phyloP scores from a whole-genome alignment of 2,888 invertebrate species.

The Maniola hyperantus region DNA sequence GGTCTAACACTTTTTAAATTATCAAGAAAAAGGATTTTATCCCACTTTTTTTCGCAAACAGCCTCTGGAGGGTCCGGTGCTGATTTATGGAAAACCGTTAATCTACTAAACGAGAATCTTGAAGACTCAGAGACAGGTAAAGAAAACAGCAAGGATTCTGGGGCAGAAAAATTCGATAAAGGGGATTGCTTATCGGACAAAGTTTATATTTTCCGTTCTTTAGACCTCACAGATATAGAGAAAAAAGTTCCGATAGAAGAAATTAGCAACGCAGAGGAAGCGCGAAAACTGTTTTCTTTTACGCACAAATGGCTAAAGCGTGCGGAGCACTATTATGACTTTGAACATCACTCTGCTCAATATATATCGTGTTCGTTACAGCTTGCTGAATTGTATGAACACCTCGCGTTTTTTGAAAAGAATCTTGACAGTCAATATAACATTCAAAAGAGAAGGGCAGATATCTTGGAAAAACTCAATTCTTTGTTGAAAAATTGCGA shows the following conservation, averaged over 20 bases:
- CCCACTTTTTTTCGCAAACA: constrained; percentile 64
- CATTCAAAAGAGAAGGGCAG: constrained; percentile 83
- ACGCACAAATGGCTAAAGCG: constrained; percentile 84
- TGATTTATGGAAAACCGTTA: constrained; percentile 69
- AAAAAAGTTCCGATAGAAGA: constrained; percentile 57
- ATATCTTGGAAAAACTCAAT: constrained; percentile 82
- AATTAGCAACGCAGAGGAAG: constrained; percentile 67
- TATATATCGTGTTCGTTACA: constrained; percentile 83
- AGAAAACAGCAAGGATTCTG: constrained; percentile 65
- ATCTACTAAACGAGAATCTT: constrained; percentile 51
- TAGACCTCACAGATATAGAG: constrained; percentile 68
- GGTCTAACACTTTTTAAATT: constrained; percentile 81
- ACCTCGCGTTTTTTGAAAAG: constrained; percentile 87
- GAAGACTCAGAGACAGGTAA: constrained; percentile 50
- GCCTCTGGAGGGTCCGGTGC: constrained; percentile 54
- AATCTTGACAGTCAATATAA: constrained; percentile 84
- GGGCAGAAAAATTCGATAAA: constrained; percentile 61
- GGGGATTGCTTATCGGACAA: constrained; percentile 58
- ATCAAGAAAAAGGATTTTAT: constrained; percentile 77
- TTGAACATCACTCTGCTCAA: constrained; percentile 82
- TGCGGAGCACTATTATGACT: constrained; percentile 81
- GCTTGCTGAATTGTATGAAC: constrained; percentile 85
- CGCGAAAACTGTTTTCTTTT: constrained; percentile 79
- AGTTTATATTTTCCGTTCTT: constrained; percentile 60
- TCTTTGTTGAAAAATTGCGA: constrained; percentile 77